Conservation (phyloP, 2,113 vertebrate genomes). For the Felis chaus region DNA sequence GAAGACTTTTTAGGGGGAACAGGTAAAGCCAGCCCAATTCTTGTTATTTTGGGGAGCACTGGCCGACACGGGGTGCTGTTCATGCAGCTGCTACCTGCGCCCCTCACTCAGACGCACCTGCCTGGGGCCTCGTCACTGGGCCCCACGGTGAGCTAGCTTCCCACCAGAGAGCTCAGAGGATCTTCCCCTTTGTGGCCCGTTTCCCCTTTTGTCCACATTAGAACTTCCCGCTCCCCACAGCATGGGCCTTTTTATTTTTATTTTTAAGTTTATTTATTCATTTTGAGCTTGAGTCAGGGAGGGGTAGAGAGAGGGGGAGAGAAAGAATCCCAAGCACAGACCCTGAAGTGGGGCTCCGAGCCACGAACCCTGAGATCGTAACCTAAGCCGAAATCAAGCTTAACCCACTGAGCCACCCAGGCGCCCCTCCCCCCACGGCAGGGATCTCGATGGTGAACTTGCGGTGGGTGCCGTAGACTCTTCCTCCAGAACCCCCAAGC, state of each 20-base stretch:
- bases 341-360: too few species aligned
- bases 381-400: too few species aligned
- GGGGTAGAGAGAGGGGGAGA: too few species aligned
- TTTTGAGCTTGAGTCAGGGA: too few species aligned
- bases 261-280: too few species aligned
- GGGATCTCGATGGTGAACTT: background rate
- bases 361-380: too few species aligned
- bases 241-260: background rate
- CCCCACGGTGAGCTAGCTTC: fast-evolving
- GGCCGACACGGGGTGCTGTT: fast-evolving
- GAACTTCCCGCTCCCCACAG: background rate
- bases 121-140: background rate
- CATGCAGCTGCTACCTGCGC: fast-evolving
- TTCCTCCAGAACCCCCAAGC: background rate
- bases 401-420: too few species aligned
- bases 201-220: background rate
- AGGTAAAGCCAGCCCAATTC: background rate
- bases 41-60: background rate
- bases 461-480: background rate
- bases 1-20: background rate
- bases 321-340: too few species aligned
- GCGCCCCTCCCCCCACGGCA: background rate
- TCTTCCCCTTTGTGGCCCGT: background rate
- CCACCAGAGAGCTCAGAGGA: background rate
- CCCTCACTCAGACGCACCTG: background rate